These are phyloP conservation scores for Urosaurus nigricauda DNA, from an alignment of 2,797 vertebrate genomes.

Conservation along the genomic window DNA sequence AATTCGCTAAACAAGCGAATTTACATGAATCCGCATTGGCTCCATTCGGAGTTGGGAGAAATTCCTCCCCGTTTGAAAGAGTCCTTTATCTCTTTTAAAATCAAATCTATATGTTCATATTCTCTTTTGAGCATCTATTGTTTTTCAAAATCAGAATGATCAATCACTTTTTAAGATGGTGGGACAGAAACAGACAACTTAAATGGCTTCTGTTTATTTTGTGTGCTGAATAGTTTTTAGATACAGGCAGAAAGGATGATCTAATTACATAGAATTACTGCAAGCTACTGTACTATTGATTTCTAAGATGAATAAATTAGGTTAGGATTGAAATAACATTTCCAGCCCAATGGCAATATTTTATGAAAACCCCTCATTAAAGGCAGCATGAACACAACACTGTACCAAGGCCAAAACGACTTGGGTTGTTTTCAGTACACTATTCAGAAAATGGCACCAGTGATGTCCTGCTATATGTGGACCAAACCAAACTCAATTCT, in stretches of 20 bases:
- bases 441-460: not conserved
- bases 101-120: not conserved
- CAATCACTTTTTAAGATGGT: not conserved
- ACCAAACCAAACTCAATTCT: too few species aligned
- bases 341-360: not conserved
- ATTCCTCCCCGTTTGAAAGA: too few species aligned
- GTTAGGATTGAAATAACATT: not conserved
- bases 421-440: not conserved
- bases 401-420: not conserved
- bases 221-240: slow-evolving; percentile 8
- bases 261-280: not conserved
- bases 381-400: not conserved
- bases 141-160: slow-evolving; percentile 17
- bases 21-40: too few species aligned
- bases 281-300: slow-evolving; percentile 19
- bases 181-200: not conserved
- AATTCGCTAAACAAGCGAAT: too few species aligned
- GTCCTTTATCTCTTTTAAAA: not conserved
- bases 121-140: not conserved
- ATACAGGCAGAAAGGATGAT: not conserved
- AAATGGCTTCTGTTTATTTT: slow-evolving; percentile 28
- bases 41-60: too few species aligned
- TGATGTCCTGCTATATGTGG: not conserved
- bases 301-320: not conserved
- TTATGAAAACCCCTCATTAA: not conserved